Evolutionary conservation across 2,113 vertebrate species (phyloP), one percentile per base, ranked within the genome.

Genomic region (Larimichthys crocea): DNA sequence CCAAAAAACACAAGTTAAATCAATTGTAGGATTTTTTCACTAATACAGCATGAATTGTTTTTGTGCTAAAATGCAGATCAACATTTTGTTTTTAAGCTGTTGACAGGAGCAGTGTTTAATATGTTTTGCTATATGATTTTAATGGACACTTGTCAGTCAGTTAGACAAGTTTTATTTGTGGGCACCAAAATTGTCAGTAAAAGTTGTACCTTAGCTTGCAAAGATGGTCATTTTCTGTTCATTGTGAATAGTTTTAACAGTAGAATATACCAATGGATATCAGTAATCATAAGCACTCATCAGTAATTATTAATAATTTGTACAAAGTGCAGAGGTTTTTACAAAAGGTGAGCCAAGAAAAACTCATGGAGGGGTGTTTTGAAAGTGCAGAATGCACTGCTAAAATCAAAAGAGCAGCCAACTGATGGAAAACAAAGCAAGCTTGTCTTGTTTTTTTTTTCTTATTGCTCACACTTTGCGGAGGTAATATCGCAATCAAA

Each of bases 401-500:
- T 40, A 40, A 40, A 40, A 40, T 40, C 35, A 8, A 49, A 59
- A 35, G 14, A 17, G 14, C n/a, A 2, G 6, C 67, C n/a, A 31
- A 74, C 10, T 80, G 35, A 29, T 69, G 63, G 49, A 53, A 80
- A 48, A 29, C 59, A 31, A 40, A 35, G 31, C 7, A 3, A 46
- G 24, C 5, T 57, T 15, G 6, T 15, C 71, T 10, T 11, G 53
- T 57, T 8, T 12, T 22, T 75, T 57, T 42, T 15, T 60, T 15
- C 5, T 63, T 56, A 57, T 71, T 62, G 49, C 55, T 63, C 52
- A 49, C 22, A 62, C 35, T 46, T 84, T 65, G 77, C 56, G 12
- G 19, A 49, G 24, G 44, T 75, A 68, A 73, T 76, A 64, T 76
- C 15, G 14, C 40, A 56, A 76, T 81, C 67, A 42, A 72, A 73